phyloP scores from a whole-genome alignment of 2,797 vertebrate genomes.

The Otolemur crassicaudatus region DNA sequence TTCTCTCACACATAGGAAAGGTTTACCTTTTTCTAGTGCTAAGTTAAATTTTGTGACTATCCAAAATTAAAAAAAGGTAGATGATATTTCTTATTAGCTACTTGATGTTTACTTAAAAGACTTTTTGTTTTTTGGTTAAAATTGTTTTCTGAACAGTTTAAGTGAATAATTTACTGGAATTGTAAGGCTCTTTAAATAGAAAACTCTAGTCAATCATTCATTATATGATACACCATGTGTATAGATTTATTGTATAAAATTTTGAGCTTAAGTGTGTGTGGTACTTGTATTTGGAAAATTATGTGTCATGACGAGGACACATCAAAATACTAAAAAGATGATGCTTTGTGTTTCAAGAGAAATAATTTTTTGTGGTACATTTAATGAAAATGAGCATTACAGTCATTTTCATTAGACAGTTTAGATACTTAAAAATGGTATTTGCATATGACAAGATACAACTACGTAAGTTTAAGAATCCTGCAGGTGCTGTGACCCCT shows the following conservation, averaged over 20 bases:
- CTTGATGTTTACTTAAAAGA: constrained; percentile 9
- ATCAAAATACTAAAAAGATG: background rate
- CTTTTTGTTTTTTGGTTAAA: background rate
- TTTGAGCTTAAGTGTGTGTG: background rate
- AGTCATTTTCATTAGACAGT: background rate
- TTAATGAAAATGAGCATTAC: constrained; percentile 7
- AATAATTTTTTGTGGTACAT: background rate
- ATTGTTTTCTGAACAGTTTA: background rate
- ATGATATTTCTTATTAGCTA: background rate
- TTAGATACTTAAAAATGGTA: constrained; percentile 75
- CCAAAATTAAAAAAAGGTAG: background rate
- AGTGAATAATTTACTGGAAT: background rate
- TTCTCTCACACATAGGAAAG: background rate
- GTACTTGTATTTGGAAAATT: background rate
- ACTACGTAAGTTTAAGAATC: constrained; percentile 60
- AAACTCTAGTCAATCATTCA: background rate
- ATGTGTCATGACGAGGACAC: background rate
- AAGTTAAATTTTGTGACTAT: background rate
- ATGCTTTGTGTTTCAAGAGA: background rate
- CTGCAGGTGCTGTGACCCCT: background rate
- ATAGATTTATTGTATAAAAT: background rate
- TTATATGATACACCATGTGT: background rate
- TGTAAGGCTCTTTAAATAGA: background rate
- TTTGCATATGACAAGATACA: constrained; percentile 72
- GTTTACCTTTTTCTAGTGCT: constrained; percentile 1